Base-by-base conservation (phyloP, 2,888 invertebrate species). In the Orthosia gracilis region DNA sequence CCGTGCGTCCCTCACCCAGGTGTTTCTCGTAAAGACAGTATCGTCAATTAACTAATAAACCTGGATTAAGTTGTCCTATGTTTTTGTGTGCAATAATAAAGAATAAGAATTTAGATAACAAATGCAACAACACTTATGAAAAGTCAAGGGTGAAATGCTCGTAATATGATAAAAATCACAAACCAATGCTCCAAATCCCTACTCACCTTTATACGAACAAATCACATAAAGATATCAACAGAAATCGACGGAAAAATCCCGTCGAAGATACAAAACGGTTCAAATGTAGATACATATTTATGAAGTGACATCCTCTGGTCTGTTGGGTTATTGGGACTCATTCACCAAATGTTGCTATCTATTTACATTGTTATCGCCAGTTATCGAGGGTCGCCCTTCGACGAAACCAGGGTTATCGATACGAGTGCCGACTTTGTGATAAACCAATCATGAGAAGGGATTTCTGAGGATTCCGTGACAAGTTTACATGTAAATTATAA, bases 371-470 rank as follows among this genome's bases (percentile, higher is more conserved):
- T 87, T 91, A 91, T 91, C 90, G 80, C 26, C 73, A 76, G 81
- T 89, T 91, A 91, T 91, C 91, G 85, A 78, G 87, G 92, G 91
- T 91, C 89, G 88, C 84, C 90, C 89, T 92, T 92, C 91, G 86
- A 87, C 89, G 92, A 92, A 92, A 88, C 82, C 80, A 71, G 87
- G 91, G 92, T 92, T 92, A 92, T 92, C 93, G 82, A 74, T 79
- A 85, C 82, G 82, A 83, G 72, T 74, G 59, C 72, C 78, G 85
- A 79, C 84, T 84, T 59, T 73, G 66, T 78, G 87, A 87, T 87
- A 87, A 87, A 81, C 81, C 76, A 79, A 81, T 84, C 84, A 85
- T 78, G 83, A 70, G 72, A 82, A 84, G 71, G 83, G 87, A 83
- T 85, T 85, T 87, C 81, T 78, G 76, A 83, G 80, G 85, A 84